These are phyloP conservation scores for Garra rufa DNA, from an alignment of 2,113 vertebrate genomes.

Conservation along the genomic window DNA sequence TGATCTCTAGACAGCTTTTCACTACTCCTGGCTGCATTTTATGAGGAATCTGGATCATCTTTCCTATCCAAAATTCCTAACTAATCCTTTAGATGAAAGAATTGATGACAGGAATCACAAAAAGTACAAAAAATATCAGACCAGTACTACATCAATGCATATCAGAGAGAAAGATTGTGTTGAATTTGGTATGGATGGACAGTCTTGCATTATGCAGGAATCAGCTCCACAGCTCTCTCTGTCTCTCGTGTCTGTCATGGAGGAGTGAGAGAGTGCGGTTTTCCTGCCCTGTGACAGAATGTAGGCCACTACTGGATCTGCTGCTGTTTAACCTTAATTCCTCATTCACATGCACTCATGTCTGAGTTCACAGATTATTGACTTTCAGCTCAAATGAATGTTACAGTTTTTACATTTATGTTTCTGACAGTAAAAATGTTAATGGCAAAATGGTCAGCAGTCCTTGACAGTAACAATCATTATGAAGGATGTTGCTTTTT, in stretches of 20 bases:
- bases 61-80: background rate
- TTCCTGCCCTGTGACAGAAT: background rate
- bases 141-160: background rate
- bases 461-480: background rate
- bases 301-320: conserved; percentile 18
- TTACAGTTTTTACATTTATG: background rate
- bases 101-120: background rate
- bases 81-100: background rate
- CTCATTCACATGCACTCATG: background rate
- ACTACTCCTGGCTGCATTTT: background rate
- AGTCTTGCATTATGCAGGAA: background rate
- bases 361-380: background rate
- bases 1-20: background rate
- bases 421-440: background rate
- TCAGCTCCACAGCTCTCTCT: background rate
- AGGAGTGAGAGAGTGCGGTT: background rate
- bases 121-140: background rate
- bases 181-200: background rate
- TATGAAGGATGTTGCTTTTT: background rate
- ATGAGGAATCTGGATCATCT: background rate
- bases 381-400: background rate
- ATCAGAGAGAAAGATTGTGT: background rate
- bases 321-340: conserved; percentile 37
- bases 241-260: background rate
- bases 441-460: background rate